A percentile compares a stretch with the other conserved stretches of the same genome.
phyloP scores from a whole-genome alignment of 2,888 invertebrate species.

The Caenorhabditis doughertyi region DNA sequence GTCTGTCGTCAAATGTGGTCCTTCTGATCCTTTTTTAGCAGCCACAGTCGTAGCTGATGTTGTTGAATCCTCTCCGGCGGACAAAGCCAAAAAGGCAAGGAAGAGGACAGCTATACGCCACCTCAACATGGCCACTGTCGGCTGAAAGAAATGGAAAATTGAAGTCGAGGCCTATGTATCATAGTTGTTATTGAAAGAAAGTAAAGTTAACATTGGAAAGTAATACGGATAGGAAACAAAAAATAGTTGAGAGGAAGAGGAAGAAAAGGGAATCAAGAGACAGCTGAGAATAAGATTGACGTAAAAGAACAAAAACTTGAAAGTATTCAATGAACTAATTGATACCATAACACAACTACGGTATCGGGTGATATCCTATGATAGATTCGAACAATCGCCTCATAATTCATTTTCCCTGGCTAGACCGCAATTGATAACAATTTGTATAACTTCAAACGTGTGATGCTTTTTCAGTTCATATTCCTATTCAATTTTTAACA shows the following conservation, averaged over 20 bases:
- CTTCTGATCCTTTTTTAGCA: constrained; percentile 27
- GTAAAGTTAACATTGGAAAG: constrained; percentile 16
- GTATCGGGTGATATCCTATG: no score
- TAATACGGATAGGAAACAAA: constrained; percentile 24
- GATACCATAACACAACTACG: no score
- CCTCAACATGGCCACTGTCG: constrained; percentile 41
- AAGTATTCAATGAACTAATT: no score
- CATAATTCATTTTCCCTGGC: no score
- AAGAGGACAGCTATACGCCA: constrained; percentile 51
- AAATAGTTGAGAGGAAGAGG: constrained; percentile 12
- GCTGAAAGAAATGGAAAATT: constrained; percentile 31
- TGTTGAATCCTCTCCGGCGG: constrained; percentile 16
- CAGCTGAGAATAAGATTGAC: background rate
- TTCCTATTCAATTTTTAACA: no score
- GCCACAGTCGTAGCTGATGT: constrained; percentile 4
- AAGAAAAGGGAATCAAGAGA: constrained; percentile 1
- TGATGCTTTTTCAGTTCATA: no score
- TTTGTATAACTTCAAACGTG: no score
- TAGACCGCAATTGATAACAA: no score
- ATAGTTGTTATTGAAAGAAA: constrained; percentile 19
- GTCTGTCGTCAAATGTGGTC: constrained; percentile 68
- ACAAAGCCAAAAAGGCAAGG: constrained; percentile 27
- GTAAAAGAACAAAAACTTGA: background rate
- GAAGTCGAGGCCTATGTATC: background rate
- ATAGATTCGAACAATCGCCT: no score